Percentiles rank a stretch among this genome's conserved stretches.
These are phyloP conservation scores for Chaetodon auriga DNA, from an alignment of 2,113 vertebrate genomes.

Conservation along the genomic window DNA sequence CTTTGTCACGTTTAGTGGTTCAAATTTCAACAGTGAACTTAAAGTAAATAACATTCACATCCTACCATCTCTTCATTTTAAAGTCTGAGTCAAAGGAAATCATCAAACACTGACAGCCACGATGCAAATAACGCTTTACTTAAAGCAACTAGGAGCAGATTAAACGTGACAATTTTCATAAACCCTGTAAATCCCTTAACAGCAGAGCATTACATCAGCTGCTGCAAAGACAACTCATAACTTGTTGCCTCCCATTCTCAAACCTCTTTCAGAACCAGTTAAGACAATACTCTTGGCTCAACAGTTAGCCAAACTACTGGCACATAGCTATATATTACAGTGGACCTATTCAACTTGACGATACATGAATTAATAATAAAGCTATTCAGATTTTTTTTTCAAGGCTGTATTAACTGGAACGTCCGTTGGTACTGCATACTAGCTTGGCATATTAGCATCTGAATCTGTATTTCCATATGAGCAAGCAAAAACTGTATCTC, in stretches of 20 bases:
- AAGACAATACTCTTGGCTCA: background rate
- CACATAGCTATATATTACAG: background rate
- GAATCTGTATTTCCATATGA: background rate
- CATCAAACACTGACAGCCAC: background rate
- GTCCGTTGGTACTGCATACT: too few relatives aligned
- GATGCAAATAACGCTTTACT: background rate
- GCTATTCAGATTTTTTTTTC: background rate
- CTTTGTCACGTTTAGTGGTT: too few relatives aligned
- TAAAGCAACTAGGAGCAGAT: background rate
- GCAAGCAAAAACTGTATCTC: background rate
- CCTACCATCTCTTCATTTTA: too few relatives aligned
- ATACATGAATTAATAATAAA: background rate
- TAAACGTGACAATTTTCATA: background rate
- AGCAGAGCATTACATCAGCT: background rate
- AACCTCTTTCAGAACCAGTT: background rate
- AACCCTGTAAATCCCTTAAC: background rate
- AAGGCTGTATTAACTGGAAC: too few relatives aligned
- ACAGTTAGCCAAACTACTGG: background rate
- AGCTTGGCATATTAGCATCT: background rate
- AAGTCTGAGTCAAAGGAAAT: too few relatives aligned
- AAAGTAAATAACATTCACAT: too few relatives aligned
- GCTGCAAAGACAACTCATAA: background rate
- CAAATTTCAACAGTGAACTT: too few relatives aligned
- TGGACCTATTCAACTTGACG: background rate
- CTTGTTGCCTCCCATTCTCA: constrained; percentile 9